These are phyloP conservation scores for Trachurus trachurus DNA, from an alignment of 2,797 vertebrate genomes.

Conservation along the genomic window DNA sequence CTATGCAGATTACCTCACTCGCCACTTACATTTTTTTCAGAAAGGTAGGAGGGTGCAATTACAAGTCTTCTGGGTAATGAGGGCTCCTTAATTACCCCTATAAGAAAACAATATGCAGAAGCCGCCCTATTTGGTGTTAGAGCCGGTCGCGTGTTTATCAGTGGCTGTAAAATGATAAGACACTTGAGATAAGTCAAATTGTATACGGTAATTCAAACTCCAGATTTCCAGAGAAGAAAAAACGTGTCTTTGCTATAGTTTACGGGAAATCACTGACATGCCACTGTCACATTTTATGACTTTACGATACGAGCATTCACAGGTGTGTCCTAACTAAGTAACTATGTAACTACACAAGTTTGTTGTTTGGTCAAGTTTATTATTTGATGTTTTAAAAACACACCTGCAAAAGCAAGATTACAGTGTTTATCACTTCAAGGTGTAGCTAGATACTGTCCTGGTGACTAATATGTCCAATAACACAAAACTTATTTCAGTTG, in stretches of 20 bases:
- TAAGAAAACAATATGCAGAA: not conserved
- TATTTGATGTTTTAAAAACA: too few species aligned
- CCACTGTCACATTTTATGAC: not conserved
- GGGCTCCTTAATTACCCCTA: not conserved
- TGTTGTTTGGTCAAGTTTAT: too few species aligned
- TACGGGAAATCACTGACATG: not conserved
- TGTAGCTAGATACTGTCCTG: too few species aligned
- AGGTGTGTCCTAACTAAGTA: not conserved
- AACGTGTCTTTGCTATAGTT: not conserved
- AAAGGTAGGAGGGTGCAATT: not conserved
- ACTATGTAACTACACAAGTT: not conserved
- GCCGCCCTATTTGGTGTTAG: not conserved
- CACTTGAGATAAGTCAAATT: not conserved
- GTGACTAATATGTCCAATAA: too few species aligned
- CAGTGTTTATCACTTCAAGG: too few species aligned
- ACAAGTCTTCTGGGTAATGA: not conserved
- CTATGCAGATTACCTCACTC: not conserved
- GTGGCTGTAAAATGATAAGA: constrained; percentile 49
- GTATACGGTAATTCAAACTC: not conserved
- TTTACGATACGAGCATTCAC: not conserved
- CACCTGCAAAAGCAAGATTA: too few species aligned
- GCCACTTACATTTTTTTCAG: not conserved
- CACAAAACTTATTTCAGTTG: too few species aligned
- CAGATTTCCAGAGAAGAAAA: fast-evolving
- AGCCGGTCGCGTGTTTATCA: not conserved